phyloP scores from a whole-genome alignment of 1,140 invertebrate genomes.

The Glossosoma conforme region DNA sequence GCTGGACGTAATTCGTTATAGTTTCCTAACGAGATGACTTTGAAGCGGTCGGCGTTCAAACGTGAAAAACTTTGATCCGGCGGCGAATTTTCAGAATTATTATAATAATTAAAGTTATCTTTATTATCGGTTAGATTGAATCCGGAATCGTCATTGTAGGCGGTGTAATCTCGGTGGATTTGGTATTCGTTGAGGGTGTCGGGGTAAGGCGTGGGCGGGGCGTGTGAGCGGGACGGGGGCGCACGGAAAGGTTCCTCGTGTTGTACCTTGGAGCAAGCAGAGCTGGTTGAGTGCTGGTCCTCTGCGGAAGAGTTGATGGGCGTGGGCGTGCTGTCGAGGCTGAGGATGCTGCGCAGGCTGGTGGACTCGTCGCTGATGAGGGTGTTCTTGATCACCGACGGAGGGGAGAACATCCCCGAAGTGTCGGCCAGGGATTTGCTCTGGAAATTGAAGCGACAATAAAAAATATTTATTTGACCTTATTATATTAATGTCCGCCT shows the following conservation, averaged over 20 bases:
- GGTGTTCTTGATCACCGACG: constrained; percentile 67
- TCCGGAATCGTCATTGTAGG: constrained; percentile 8
- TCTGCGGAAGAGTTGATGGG: constrained; percentile 10
- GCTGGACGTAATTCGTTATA: constrained; percentile 17
- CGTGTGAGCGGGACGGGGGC: constrained; percentile 32
- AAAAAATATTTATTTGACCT: too few species aligned
- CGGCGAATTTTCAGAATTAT: constrained; percentile 9
- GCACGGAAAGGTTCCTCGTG: constrained; percentile 48
- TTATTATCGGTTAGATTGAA: not conserved
- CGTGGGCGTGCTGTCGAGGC: constrained; percentile 42
- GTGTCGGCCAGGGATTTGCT: constrained; percentile 80
- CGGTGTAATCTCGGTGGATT: not conserved
- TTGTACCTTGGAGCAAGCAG: constrained; percentile 46
- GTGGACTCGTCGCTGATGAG: constrained; percentile 48
- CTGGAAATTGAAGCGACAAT: constrained; percentile 55
- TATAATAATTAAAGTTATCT: not conserved
- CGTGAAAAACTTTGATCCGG: constrained; percentile 41
- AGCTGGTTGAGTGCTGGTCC: constrained; percentile 9
- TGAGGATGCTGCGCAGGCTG: constrained; percentile 44
- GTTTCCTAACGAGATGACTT: constrained; percentile 36
- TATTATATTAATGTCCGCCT: too few species aligned
- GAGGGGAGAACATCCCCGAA: constrained; percentile 79
- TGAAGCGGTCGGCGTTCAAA: constrained; percentile 44
- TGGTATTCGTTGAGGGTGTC: not conserved
- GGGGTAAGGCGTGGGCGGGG: constrained; percentile 27